Evolutionary conservation across 2,888 invertebrate species (phyloP).

Genomic region (Pseudolycoriella hygida): DNA sequence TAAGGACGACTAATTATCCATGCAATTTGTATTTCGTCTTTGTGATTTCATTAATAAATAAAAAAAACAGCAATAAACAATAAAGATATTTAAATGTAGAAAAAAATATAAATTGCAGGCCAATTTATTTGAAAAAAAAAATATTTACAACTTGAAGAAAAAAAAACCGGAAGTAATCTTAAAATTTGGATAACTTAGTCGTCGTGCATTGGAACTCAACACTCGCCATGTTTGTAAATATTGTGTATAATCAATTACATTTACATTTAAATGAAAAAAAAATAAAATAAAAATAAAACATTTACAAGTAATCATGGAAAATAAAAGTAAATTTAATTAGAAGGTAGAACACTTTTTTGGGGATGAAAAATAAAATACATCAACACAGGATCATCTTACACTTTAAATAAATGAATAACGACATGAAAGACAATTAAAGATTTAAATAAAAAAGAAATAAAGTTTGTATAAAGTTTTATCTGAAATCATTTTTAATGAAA

Average conservation of each 20-base stretch:
- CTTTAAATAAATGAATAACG: too few species aligned
- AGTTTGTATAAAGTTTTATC: too few species aligned
- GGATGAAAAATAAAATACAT: slow-evolving; percentile 1
- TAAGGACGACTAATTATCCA: slow-evolving; percentile 4
- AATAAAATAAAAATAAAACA: neutral
- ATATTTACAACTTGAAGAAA: neutral
- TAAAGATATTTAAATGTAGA: neutral
- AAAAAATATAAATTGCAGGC: too few species aligned
- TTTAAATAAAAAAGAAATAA: too few species aligned
- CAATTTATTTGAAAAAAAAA: neutral
- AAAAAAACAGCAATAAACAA: neutral
- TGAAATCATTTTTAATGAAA: too few species aligned
- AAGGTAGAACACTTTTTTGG: neutral
- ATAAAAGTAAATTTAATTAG: neutral
- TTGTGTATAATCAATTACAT: slow-evolving; percentile 8
- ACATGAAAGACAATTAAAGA: too few species aligned
- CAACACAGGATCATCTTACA: too few species aligned
- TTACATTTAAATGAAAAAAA: slow-evolving; percentile 2
- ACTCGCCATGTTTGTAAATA: slow-evolving; percentile 11
- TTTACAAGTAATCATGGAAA: neutral
- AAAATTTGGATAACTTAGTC: slow-evolving; percentile 4
- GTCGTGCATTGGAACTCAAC: slow-evolving; percentile 11
- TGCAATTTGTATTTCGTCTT: neutral
- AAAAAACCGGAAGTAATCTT: neutral
- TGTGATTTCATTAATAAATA: neutral